These are phyloP conservation scores for Drosophila suboccidentalis DNA, from an alignment of 2,888 invertebrate genomes.

Conservation along the genomic window DNA sequence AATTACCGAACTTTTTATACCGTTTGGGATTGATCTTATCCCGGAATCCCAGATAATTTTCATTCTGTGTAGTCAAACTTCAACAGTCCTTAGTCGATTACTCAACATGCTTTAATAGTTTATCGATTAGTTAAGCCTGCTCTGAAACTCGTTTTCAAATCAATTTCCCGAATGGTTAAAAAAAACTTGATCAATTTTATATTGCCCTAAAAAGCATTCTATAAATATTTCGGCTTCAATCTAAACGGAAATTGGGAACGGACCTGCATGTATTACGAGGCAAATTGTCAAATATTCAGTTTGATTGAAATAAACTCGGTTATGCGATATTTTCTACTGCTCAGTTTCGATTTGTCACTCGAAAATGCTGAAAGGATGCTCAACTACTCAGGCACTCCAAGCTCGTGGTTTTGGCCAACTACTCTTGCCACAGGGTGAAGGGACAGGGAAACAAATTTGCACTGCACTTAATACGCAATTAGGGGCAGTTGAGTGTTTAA, in stretches of 20 bases:
- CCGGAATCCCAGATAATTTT: no score
- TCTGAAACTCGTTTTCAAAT: neutral
- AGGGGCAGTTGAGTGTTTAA: conserved; percentile 67
- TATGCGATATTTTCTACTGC: neutral
- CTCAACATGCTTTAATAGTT: neutral
- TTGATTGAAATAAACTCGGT: conserved; percentile 17
- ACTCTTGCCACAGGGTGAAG: neutral
- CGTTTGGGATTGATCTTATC: no score
- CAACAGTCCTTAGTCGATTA: neutral
- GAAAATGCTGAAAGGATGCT: conserved; percentile 8
- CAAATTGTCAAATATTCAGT: conserved; percentile 8
- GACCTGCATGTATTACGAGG: conserved; percentile 11
- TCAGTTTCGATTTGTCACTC: neutral
- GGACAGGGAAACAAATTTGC: conserved; percentile 38
- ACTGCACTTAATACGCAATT: conserved; percentile 63
- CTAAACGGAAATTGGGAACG: conserved; percentile 6
- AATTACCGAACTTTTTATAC: no score
- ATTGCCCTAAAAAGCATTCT: neutral
- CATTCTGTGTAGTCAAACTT: neutral
- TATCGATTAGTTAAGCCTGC: neutral
- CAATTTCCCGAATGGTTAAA: neutral
- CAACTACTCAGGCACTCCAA: conserved; percentile 9
- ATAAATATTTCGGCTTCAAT: conserved; percentile 10
- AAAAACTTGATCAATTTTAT: neutral
- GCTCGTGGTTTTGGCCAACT: conserved; percentile 2